Percentiles rank a stretch among this genome's conserved stretches.
Conservation (phyloP, 2,888 invertebrate genomes). For the Galerucella nymphaeae region DNA sequence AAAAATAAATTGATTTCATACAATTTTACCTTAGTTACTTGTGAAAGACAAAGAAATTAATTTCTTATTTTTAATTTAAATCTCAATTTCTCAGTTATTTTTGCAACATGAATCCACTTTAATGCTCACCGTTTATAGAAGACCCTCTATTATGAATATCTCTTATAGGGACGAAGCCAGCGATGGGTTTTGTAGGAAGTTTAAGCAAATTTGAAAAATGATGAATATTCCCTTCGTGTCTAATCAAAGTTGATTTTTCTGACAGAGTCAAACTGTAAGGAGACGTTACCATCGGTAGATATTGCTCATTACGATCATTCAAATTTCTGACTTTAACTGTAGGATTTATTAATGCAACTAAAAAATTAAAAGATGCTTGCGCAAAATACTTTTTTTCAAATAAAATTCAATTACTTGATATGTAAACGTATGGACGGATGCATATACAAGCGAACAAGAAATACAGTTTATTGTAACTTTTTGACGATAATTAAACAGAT, state of each 20-base stretch:
- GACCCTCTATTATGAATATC: conserved; percentile 67
- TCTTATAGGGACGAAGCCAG: conserved; percentile 68
- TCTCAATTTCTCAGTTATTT: no score
- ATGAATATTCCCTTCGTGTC: conserved; percentile 68
- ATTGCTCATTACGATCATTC: conserved; percentile 71
- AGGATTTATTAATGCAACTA: conserved; percentile 78
- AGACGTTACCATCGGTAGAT: conserved; percentile 74
- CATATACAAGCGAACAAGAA: no score
- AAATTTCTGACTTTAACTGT: conserved; percentile 69
- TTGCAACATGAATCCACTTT: no score
- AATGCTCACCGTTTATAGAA: conserved; percentile 49
- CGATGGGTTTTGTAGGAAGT: conserved; percentile 74
- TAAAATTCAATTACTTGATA: no score
- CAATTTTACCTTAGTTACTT: no score
- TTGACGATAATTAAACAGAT: neutral
- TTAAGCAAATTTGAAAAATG: conserved; percentile 69
- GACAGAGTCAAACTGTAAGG: conserved; percentile 74
- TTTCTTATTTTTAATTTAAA: no score
- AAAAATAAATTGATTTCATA: conserved; percentile 5
- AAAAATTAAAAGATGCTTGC: conserved; percentile 42
- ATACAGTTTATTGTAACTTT: no score
- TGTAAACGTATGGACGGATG: no score
- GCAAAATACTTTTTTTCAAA: no score
- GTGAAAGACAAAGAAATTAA: no score
- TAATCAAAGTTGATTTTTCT: conserved; percentile 71